phyloP scores from a whole-genome alignment of 2,113 vertebrate genomes.

The Labeo catla region DNA sequence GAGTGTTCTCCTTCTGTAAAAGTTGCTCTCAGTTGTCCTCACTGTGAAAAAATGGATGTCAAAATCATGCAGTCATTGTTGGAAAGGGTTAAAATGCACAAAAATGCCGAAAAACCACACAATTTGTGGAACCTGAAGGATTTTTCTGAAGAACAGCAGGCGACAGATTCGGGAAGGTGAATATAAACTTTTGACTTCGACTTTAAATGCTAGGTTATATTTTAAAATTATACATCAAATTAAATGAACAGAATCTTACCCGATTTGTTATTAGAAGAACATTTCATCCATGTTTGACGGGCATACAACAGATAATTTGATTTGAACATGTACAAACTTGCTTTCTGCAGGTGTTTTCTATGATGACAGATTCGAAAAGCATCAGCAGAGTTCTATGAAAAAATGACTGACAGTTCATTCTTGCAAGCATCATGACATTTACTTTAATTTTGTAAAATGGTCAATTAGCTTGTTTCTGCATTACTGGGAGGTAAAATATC shows the following conservation, averaged over 20 bases:
- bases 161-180: no score
- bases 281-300: background rate
- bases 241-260: background rate
- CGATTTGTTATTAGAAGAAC: background rate
- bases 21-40: no score
- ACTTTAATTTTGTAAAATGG: background rate
- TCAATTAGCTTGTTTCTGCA: background rate
- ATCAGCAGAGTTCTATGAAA: conserved; percentile 5
- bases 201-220: background rate
- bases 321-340: background rate
- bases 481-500: background rate
- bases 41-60: no score
- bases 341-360: background rate
- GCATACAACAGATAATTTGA: background rate
- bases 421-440: background rate
- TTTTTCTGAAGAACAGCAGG: no score
- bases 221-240: background rate
- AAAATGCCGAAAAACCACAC: no score
- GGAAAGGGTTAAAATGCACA: no score
- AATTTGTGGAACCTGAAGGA: no score
- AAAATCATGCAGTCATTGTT: no score
- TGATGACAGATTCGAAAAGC: background rate
- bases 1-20: no score
- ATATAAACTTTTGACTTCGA: no score
- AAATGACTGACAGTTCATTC: background rate